phyloP scores from a whole-genome alignment of 2,113 vertebrate species.

The Dendrocopos noguchii region DNA sequence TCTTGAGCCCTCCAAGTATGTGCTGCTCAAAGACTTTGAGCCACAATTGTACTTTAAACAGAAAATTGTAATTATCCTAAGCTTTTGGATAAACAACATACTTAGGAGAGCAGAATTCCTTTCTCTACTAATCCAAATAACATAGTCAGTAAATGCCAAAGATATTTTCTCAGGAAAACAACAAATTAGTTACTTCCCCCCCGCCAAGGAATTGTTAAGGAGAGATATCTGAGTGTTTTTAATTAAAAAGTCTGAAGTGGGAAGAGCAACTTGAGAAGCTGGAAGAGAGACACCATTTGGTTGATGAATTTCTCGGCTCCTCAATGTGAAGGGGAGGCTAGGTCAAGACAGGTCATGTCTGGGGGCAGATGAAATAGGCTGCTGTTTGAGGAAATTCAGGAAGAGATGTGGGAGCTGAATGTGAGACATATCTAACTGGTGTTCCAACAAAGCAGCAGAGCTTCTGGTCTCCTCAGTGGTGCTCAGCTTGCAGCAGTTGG shows the following conservation, averaged over 20 bases:
- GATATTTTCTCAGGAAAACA: background rate
- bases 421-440: background rate
- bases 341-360: background rate
- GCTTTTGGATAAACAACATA: conserved; percentile 8
- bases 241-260: background rate
- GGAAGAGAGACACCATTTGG: background rate
- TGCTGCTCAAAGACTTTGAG: background rate
- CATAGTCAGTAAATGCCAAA: background rate
- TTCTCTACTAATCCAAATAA: background rate
- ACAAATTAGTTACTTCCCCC: background rate
- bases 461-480: background rate
- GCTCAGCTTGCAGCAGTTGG: background rate
- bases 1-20: background rate
- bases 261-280: background rate
- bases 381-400: background rate
- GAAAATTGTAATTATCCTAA: background rate
- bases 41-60: background rate
- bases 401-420: background rate
- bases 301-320: background rate
- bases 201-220: background rate
- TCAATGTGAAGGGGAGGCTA: background rate
- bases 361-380: background rate
- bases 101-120: background rate
- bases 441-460: background rate
- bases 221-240: background rate